Conservation (phyloP, 2,888 invertebrate species). For the Criorhina ranunculi region DNA sequence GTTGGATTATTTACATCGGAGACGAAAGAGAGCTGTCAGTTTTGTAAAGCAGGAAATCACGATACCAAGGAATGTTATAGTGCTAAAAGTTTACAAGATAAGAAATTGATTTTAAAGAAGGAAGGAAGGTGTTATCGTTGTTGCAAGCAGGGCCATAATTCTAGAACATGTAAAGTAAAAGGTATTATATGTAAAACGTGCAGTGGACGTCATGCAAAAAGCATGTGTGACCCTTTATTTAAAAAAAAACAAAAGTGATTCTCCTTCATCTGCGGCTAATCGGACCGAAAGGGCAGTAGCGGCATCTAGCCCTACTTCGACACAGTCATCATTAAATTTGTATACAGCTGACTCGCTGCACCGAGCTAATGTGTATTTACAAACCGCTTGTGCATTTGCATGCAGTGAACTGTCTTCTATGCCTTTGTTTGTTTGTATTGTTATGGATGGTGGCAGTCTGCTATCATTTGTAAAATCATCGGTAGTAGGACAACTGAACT, state of each 20-base stretch:
- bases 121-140: too few species aligned
- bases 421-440: not conserved
- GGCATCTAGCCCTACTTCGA: not conserved
- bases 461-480: not conserved
- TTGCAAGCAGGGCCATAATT: too few species aligned
- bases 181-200: slow-evolving; percentile 11
- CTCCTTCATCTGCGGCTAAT: not conserved
- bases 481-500: not conserved
- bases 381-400: not conserved
- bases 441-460: not conserved
- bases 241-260: not conserved
- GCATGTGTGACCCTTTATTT: not conserved
- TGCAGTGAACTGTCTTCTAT: not conserved
- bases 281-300: not conserved
- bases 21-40: not conserved
- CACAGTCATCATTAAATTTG: not conserved
- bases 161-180: too few species aligned
- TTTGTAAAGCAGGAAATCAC: slow-evolving; percentile 1
- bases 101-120: too few species aligned
- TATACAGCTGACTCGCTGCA: not conserved
- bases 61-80: too few species aligned
- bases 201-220: not conserved
- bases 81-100: too few species aligned
- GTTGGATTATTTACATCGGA: not conserved
- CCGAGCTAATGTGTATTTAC: not conserved